These are phyloP conservation scores for Tauraco erythrolophus DNA, from an alignment of 2,113 vertebrate species.

Conservation along the genomic window DNA sequence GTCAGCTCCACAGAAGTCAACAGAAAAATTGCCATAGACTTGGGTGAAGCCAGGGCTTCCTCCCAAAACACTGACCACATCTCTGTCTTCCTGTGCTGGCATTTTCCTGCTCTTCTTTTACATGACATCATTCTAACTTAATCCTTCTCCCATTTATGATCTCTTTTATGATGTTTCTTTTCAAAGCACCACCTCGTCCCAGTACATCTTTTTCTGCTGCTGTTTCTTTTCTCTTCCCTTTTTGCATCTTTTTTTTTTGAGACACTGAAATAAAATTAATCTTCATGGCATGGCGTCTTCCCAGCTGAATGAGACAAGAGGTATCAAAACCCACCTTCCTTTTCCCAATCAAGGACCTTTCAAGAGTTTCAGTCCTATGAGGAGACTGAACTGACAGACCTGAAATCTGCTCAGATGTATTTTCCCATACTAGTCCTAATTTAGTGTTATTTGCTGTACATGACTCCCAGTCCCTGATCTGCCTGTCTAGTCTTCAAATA, in stretches of 20 bases:
- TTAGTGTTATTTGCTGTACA: neutral
- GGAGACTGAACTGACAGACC: neutral
- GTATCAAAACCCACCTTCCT: neutral
- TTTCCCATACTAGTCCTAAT: neutral
- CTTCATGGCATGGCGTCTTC: neutral
- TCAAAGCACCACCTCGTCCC: neutral
- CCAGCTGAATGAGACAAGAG: neutral
- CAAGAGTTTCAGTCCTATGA: neutral
- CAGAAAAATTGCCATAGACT: neutral
- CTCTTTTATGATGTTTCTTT: neutral
- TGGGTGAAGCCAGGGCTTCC: neutral
- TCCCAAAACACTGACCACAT: neutral
- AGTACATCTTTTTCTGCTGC: neutral
- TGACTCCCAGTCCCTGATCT: neutral
- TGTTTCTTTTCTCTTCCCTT: neutral
- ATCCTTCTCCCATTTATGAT: neutral
- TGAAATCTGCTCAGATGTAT: neutral
- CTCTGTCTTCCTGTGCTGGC: neutral
- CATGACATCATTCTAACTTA: neutral
- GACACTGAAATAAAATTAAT: neutral
- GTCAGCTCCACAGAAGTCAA: neutral
- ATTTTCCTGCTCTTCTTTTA: neutral
- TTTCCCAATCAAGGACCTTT: neutral
- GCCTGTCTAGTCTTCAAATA: conserved; percentile 6
- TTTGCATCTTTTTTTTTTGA: neutral